These are phyloP conservation scores for Labeo calbasu DNA, from an alignment of 2,797 vertebrate species.

Conservation along the genomic window DNA sequence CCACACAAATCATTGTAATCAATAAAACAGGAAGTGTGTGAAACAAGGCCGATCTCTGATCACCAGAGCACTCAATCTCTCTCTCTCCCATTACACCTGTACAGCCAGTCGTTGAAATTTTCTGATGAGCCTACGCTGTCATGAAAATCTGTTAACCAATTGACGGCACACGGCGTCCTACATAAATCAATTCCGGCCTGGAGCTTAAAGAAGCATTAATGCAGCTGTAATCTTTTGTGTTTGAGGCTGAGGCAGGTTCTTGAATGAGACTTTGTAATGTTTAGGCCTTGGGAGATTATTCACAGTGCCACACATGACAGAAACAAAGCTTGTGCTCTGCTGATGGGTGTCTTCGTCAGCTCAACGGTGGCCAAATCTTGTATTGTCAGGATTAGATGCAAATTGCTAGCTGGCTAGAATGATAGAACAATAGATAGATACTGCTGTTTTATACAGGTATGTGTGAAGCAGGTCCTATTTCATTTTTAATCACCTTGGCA, in stretches of 20 bases:
- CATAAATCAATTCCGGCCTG: slow-evolving; percentile 48
- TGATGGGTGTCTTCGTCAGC: slow-evolving; percentile 11
- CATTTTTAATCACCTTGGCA: slow-evolving; percentile 62
- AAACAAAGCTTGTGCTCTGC: slow-evolving; percentile 26
- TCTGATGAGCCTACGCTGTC: slow-evolving; percentile 26
- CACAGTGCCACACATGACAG: slow-evolving; percentile 13
- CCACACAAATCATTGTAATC: slow-evolving; percentile 17
- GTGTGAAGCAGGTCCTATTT: slow-evolving; percentile 46
- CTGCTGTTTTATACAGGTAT: neutral
- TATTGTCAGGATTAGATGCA: slow-evolving; percentile 35
- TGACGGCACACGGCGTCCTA: slow-evolving; percentile 19
- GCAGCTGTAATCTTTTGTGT: slow-evolving; percentile 35
- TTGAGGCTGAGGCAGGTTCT: slow-evolving; percentile 12
- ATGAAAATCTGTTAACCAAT: slow-evolving; percentile 49
- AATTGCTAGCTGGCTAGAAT: slow-evolving; percentile 29
- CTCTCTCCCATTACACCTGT: neutral
- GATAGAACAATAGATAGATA: neutral
- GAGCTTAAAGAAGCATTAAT: slow-evolving; percentile 36
- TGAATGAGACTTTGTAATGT: slow-evolving; percentile 26
- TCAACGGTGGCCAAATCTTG: slow-evolving; percentile 29
- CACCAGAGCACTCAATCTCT: slow-evolving; percentile 2
- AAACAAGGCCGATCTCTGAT: slow-evolving; percentile 29
- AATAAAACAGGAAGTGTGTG: slow-evolving; percentile 36
- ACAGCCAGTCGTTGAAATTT: neutral
- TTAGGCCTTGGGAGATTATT: slow-evolving; percentile 40